These are phyloP conservation scores for Taurulus bubalis DNA, from an alignment of 2,113 vertebrate species.

Conservation along the genomic window DNA sequence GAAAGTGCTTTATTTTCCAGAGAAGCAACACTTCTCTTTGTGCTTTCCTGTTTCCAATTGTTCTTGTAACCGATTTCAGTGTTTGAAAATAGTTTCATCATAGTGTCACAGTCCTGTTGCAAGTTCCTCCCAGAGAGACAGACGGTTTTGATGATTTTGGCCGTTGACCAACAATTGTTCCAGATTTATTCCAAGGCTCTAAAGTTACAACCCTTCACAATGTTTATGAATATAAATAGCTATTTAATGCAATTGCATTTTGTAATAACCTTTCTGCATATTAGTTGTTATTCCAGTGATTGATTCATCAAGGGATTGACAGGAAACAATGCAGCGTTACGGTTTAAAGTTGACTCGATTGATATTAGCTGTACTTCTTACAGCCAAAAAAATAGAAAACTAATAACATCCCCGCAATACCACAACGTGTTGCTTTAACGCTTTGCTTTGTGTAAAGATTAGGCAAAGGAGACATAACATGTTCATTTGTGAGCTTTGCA, in stretches of 20 bases:
- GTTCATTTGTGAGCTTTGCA: not conserved
- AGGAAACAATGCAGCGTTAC: no score
- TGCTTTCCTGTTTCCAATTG: conserved; percentile 23
- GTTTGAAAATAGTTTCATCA: conserved; percentile 12
- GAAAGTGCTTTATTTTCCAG: not conserved
- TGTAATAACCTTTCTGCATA: no score
- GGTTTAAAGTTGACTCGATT: no score
- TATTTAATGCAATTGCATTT: not conserved
- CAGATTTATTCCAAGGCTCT: not conserved
- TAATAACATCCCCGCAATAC: not conserved
- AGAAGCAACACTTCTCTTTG: not conserved
- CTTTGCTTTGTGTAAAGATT: not conserved
- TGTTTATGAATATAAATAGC: not conserved
- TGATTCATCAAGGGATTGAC: no score
- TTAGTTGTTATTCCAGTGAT: no score
- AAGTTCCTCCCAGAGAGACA: not conserved
- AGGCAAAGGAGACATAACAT: not conserved
- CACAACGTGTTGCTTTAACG: not conserved
- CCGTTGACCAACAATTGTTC: conserved; percentile 1
- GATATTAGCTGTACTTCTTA: not conserved
- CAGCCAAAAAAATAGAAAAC: not conserved
- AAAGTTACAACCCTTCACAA: not conserved
- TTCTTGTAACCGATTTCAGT: conserved; percentile 26
- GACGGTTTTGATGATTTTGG: not conserved
- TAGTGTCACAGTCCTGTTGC: not conserved